Evolutionary conservation across 1,140 invertebrate species (phyloP).

Genomic region (Cydia amplana): DNA sequence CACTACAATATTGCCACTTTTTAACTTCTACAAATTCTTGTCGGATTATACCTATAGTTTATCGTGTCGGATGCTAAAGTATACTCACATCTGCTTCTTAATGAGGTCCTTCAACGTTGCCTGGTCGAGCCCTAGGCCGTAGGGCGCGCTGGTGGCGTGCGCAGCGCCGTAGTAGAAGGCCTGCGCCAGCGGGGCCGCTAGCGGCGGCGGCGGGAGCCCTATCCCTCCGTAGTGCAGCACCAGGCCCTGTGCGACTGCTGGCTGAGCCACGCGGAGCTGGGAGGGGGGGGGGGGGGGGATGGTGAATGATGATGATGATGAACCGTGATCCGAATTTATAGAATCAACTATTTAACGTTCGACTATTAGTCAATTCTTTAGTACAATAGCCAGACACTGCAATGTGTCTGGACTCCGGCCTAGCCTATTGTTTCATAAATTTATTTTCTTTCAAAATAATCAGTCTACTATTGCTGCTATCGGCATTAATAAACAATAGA

Average conservation of each 20-base stretch:
- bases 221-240: conserved; percentile 59
- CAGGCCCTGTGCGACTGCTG: conserved; percentile 58
- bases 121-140: conserved; percentile 79
- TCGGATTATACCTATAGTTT: too few species aligned
- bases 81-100: conserved; percentile 90
- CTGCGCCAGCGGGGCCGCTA: conserved; percentile 61
- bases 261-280: conserved; percentile 64
- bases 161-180: conserved; percentile 70
- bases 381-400: too few species aligned
- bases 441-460: too few species aligned
- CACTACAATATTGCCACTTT: too few species aligned
- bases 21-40: too few species aligned
- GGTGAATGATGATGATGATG: conserved; percentile 1
- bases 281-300: conserved; percentile 33
- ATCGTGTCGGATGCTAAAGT: neutral
- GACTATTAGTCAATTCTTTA: too few species aligned
- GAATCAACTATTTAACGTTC: too few species aligned
- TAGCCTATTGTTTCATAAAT: too few species aligned
- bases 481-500: too few species aligned
- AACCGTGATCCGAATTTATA: neutral
- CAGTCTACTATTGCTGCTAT: too few species aligned
- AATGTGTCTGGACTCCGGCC: too few species aligned
- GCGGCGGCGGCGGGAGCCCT: conserved; percentile 45
- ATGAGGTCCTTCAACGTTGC: conserved; percentile 86
- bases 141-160: conserved; percentile 67